Base-by-base conservation (phyloP, 2,888 invertebrate genomes). In the Epirrhoe alternata region DNA sequence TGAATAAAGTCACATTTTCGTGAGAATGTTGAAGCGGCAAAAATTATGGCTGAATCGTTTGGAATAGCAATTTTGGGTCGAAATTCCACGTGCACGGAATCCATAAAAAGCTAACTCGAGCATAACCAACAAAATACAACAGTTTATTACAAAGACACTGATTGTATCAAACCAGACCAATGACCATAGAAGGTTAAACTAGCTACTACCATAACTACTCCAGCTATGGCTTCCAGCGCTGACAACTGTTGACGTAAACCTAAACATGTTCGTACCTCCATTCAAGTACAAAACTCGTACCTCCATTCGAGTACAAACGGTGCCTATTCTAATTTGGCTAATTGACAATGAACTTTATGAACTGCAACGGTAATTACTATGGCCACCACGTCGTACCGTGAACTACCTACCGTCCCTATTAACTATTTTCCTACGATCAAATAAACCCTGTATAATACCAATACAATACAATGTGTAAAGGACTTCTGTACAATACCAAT, bases 331-430 rank as follows among this genome's bases (percentile, higher is more conserved):
- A 70, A 77, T 75, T 73, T 57, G 64, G 60, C 66, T 81, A 82
- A 81, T 82, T 82, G 74, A 75, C 81, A 78, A 73, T 82, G 81
- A 81, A 80, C 81, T 75, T 74, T 75, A 68, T 73, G 71, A 73
- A 69, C 76, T 75, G 69, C 61, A 66, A 74, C 33, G 1, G 38
- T 42, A 42, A 42, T 74, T 71, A 70, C 70, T 67, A 73, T 63
- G 14, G 14, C 8, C 14, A 14, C 57, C 12, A 57, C 64, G 50
- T 60, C 24, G 24, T 24, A 24, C 24, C 24, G 24, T 24, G 3
- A 24, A 24, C 1, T 24, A 38, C n/a, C 52, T 56, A 61, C 12
- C 38, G 12, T 47, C 47, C 58, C 49, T 61, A 30, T 60, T 49
- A 49, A 35, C 16, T 58, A 33, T 17, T 17, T 50, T 12, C 16